Base-by-base conservation (phyloP, 2,888 invertebrate genomes). In the Tuta absoluta region DNA sequence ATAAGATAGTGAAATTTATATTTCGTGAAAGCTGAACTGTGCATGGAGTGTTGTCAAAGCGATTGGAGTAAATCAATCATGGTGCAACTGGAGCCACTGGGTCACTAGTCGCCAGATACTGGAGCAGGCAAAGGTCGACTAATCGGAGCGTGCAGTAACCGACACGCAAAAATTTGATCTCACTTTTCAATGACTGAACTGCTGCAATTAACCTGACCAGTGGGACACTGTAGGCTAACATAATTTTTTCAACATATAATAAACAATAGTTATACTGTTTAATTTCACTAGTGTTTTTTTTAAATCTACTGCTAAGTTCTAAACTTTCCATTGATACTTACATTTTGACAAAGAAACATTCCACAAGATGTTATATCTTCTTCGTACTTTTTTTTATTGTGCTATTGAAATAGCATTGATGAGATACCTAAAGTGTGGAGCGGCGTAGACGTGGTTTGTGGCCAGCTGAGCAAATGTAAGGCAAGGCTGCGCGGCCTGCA, bases 401-500 rank as follows among this genome's bases (percentile, higher is more conserved):
- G 48, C 19, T 48, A 48, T 19, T 48, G 48, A 19, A 48, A 48
- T 19, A 48, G 7, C 14, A n/a, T 28, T 4, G 28, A 33, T 10
- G 33, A 33, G 33, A 10, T n/a, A n/a, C n/a, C n/a, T n/a, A 33
- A 33, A 33, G 33, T 23, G 23, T 53, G 51, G 24, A 53, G 14
- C 24, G 33, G 4, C 33, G 33, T 8, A 8, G 33, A 10, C 33
- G 33, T 5, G 33, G 4, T 33, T 33, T 4, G 33, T 10, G 33
- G 33, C 21, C 85, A 85, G 85, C 85, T 86, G 85, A 75, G 77
- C 77, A 84, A 85, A 84, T 78, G 77, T 75, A 69, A 74, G 71
- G 73, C 81, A 84, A 83, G 85, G 84, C 75, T 79, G 74, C 70
- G 71, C 62, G 73, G 68, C 69, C 45, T 2, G n/a, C 45, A n/a